Evolutionary conservation across 1,140 invertebrate genomes (phyloP).

Genomic region (Trichonephila inaurata): DNA sequence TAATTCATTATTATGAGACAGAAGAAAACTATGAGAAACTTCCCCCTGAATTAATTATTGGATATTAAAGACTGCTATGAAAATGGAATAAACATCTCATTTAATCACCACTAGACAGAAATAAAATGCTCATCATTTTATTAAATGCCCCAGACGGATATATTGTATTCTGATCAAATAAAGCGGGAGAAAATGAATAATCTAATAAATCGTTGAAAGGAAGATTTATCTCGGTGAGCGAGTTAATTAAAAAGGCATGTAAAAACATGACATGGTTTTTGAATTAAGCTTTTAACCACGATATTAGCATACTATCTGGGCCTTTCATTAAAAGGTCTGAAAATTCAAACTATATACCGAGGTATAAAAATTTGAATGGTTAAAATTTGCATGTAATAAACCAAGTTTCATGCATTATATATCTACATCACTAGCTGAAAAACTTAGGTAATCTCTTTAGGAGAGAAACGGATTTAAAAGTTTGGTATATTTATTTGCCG

Average conservation of each 20-base stretch:
- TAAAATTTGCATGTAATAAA: no score
- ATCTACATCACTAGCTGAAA: no score
- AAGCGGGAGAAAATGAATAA: background rate
- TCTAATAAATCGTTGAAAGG: background rate
- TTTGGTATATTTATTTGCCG: no score
- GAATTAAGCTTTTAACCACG: no score
- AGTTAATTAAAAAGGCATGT: constrained; percentile 7
- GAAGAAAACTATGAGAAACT: background rate
- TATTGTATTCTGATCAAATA: background rate
- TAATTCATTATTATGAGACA: background rate
- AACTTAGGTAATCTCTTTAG: no score
- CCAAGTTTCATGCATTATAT: no score
- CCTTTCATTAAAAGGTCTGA: no score
- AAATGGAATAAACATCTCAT: background rate
- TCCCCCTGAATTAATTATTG: background rate
- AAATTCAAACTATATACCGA: no score
- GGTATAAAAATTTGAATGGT: no score
- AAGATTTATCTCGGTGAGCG: background rate
- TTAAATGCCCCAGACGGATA: background rate
- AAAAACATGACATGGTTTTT: no score
- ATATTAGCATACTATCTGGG: no score
- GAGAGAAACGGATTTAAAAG: no score
- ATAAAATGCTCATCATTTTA: background rate
- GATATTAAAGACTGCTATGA: background rate
- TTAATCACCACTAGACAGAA: background rate